phyloP scores from a whole-genome alignment of 2,113 vertebrate genomes.

The Lichenostomus cassidix region DNA sequence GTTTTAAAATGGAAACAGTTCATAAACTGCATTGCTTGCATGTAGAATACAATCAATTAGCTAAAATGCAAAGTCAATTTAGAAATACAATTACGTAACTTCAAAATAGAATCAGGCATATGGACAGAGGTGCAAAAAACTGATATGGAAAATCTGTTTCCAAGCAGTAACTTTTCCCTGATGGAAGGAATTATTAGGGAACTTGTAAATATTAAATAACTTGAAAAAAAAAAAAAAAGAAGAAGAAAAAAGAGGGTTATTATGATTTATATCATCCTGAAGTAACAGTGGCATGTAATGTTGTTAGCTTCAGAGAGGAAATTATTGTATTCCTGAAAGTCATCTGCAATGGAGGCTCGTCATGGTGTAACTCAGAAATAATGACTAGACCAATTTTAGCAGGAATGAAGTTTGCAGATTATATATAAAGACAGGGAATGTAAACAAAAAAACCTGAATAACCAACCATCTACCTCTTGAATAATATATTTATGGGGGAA shows the following conservation, averaged over 20 bases:
- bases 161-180: not conserved
- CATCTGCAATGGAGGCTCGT: not conserved
- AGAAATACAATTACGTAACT: slow-evolving; percentile 13
- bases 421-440: not conserved
- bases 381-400: not conserved
- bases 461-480: not conserved
- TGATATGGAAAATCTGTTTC: not conserved
- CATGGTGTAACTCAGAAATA: not conserved
- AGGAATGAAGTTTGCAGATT: not conserved
- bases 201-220: not conserved
- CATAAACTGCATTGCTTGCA: not conserved
- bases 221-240: not conserved
- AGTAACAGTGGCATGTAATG: not conserved
- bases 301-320: not conserved
- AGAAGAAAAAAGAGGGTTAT: not conserved
- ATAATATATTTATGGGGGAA: fast-evolving
- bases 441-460: not conserved
- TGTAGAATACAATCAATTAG: slow-evolving; percentile 18
- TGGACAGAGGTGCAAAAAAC: not conserved
- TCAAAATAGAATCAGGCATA: not conserved
- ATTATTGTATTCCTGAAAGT: not conserved
- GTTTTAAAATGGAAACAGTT: not conserved
- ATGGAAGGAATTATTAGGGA: not conserved
- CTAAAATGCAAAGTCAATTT: slow-evolving; percentile 24
- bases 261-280: not conserved